Evolutionary conservation across 2,113 vertebrate genomes (phyloP), one percentile per base, ranked within the genome.

Genomic region (Eupsittula cactorum): DNA sequence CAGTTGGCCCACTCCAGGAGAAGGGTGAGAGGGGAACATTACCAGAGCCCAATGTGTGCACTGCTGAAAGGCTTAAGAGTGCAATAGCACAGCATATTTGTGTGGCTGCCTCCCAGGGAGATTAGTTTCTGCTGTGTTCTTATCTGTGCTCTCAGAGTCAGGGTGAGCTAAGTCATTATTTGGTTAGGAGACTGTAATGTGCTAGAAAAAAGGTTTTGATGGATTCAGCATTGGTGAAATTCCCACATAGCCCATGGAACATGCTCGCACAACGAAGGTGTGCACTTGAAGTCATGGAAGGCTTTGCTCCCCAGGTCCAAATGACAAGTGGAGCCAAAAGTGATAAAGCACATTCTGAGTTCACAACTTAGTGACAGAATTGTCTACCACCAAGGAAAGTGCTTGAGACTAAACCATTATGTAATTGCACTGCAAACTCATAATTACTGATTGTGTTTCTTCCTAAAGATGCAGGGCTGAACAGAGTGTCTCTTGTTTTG

Each of bases 401-500:
- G 59, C 65, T 82, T 70, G 65, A 93, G 64, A 88, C 68, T 55
- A 67, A 81, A 76, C 21, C 19, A 50, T 77, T 94, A 82, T 59
- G 44, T 71, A 95, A 74, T 44, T 85, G 63, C 37, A 52, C 52
- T 92, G 52, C 74, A 90, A 95, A 91, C 29, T 92, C 60, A 11
- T 94, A 91, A 92, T 93, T 86, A 67, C 69, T 82, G 71, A 82
- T 24, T 86, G 65, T 77, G 65, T 90, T 95, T 78, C 59, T 53
- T 86, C 87, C 62, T 37, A 85, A 82, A 92, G 73, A 80, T n/a
- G 29, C 49, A 39, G 78, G 50, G 25, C 76, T 95, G 85, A 93
- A 95, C 62, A 83, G 27, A 64, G 62, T 31, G 55, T 71, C 35
- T 92, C 82, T 90, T 90, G 71, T 81, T 92, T 96, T 91, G 69